Conservation (phyloP, 2,888 invertebrate genomes). For the Nomada lathburiana region DNA sequence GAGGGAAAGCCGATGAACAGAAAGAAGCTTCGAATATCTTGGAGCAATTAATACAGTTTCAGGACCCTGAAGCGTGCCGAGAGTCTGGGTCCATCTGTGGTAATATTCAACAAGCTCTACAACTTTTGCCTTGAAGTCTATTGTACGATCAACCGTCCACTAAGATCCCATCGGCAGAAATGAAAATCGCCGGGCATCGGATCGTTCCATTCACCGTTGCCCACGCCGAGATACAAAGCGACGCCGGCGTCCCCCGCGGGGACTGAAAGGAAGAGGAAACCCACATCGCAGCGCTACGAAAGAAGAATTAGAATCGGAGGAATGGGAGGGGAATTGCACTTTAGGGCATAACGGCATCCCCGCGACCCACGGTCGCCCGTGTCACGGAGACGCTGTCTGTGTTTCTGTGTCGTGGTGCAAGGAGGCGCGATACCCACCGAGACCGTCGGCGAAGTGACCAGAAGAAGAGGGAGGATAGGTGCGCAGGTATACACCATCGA, state of each 20-base stretch:
- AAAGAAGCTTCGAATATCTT: no score
- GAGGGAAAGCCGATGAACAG: no score
- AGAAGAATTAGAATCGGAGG: conserved; percentile 21
- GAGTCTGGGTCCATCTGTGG: no score
- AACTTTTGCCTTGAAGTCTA: no score
- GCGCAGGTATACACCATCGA: conserved; percentile 11
- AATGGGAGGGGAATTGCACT: conserved; percentile 74
- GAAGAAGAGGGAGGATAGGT: conserved; percentile 50
- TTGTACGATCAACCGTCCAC: no score
- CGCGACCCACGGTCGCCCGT: conserved; percentile 70
- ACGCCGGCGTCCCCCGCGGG: neutral
- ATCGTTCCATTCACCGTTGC: no score
- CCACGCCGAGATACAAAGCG: no score
- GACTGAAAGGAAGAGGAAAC: neutral
- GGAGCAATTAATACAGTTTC: no score
- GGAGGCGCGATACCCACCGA: conserved; percentile 53
- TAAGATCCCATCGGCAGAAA: no score
- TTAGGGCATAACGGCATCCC: conserved; percentile 82
- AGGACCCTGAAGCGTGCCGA: no score
- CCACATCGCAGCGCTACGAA: conserved; percentile 1
- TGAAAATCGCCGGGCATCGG: no score
- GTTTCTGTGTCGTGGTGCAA: conserved; percentile 60
- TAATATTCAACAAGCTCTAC: no score
- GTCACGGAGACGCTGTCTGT: conserved; percentile 62
- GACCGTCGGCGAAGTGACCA: conserved; percentile 27